A percentile compares a stretch with the other conserved stretches of the same genome.
phyloP scores from a whole-genome alignment of 2,888 invertebrate species.

The Ypsolopha sequella region DNA sequence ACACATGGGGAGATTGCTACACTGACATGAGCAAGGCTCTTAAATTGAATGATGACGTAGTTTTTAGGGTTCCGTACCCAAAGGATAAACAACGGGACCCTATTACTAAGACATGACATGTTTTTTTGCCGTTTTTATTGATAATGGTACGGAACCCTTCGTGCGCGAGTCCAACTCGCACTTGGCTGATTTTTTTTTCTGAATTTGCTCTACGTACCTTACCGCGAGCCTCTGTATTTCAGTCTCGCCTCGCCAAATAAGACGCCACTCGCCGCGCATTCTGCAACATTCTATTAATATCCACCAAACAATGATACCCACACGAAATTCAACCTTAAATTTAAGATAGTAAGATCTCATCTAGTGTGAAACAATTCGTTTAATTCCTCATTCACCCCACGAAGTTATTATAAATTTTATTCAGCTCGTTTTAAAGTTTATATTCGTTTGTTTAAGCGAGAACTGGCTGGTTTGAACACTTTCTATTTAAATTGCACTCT shows the following conservation, averaged over 20 bases:
- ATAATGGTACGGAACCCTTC: too few species aligned
- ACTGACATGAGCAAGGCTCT: too few species aligned
- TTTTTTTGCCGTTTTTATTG: too few species aligned
- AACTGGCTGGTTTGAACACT: not conserved
- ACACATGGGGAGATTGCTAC: too few species aligned
- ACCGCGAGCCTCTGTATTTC: not conserved
- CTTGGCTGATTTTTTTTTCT: not conserved
- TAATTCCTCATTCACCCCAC: not conserved
- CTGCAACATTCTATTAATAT: constrained; percentile 52
- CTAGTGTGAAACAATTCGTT: not conserved
- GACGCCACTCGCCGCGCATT: constrained; percentile 41
- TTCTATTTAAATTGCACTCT: constrained; percentile 49
- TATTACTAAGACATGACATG: too few species aligned
- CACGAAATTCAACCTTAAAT: not conserved
- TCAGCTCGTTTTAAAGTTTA: not conserved
- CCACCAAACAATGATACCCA: constrained; percentile 4
- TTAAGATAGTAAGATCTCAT: not conserved
- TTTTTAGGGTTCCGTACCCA: too few species aligned
- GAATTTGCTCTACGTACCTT: not conserved
- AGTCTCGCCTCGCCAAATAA: constrained; percentile 49
- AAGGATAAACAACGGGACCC: too few species aligned
- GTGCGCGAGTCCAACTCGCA: too few species aligned
- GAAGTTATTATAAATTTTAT: not conserved
- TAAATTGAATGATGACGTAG: too few species aligned
- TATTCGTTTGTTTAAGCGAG: not conserved